phyloP scores from a whole-genome alignment of 2,113 vertebrate species.

The Etheostoma cragini region DNA sequence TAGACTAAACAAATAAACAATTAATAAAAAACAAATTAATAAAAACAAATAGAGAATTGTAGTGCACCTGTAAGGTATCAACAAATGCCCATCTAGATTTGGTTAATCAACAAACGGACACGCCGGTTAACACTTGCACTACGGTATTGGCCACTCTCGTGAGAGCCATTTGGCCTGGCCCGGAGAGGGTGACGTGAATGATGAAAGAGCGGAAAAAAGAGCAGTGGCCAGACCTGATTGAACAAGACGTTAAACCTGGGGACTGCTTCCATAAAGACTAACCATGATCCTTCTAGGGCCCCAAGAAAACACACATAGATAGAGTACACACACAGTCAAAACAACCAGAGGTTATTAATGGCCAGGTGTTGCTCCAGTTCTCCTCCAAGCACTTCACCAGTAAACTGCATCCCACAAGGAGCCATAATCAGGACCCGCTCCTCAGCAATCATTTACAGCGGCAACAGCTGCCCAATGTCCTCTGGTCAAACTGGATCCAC shows the following conservation, averaged over 20 bases:
- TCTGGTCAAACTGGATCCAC: conserved; percentile 68
- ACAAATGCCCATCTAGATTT: neutral
- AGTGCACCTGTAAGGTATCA: neutral
- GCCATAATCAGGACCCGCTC: conserved; percentile 62
- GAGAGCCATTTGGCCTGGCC: conserved; percentile 5
- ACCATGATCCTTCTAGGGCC: conserved; percentile 49
- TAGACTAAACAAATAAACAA: neutral
- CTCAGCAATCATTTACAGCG: conserved; percentile 66
- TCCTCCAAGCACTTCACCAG: conserved; percentile 62
- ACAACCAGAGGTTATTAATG: conserved; percentile 75
- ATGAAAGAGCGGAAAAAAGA: conserved; percentile 24
- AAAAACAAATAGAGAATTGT: neutral
- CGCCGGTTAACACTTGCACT: neutral
- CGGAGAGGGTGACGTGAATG: conserved; percentile 36
- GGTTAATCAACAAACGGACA: conserved; percentile 4
- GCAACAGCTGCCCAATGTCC: conserved; percentile 72
- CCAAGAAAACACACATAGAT: conserved; percentile 55
- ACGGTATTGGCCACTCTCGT: conserved; percentile 2
- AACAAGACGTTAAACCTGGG: conserved; percentile 54
- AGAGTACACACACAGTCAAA: conserved; percentile 50
- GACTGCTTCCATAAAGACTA: conserved; percentile 55
- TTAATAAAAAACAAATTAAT: neutral
- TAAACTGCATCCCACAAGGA: conserved; percentile 67
- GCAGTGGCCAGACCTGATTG: conserved; percentile 22
- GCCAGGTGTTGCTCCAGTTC: conserved; percentile 54